phyloP scores from a whole-genome alignment of 2,888 invertebrate species.

The Penaeus monodon region DNA sequence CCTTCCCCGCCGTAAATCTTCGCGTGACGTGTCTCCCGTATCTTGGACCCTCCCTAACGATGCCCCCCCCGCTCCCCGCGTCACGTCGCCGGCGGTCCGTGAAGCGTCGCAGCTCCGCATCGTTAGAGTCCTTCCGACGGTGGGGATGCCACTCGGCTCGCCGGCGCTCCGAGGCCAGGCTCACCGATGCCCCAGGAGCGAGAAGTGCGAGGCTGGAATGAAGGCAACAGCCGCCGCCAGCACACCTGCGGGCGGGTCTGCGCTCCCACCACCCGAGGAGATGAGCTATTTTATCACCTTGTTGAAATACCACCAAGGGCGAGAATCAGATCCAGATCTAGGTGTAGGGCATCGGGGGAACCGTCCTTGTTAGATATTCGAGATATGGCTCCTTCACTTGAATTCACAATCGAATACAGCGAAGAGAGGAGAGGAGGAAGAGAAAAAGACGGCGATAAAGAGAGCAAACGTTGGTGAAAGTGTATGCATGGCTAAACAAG shows the following conservation, averaged over 20 bases:
- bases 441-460: slow-evolving; percentile 2
- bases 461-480: background rate
- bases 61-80: background rate
- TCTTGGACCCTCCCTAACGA: background rate
- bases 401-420: no score
- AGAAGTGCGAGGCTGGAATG: no score
- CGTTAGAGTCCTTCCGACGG: no score
- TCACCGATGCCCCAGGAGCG: no score
- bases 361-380: no score
- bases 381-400: no score
- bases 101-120: no score
- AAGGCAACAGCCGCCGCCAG: background rate
- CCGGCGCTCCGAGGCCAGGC: no score
- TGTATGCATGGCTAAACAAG: background rate
- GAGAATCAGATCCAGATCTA: no score
- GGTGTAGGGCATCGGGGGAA: no score
- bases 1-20: slow-evolving; percentile 1
- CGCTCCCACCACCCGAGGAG: background rate
- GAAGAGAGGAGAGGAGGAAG: background rate
- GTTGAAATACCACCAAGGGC: slow-evolving; percentile 20
- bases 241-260: background rate
- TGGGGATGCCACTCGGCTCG: no score
- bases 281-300: slow-evolving; percentile 32
- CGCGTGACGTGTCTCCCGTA: background rate
- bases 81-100: background rate